Evolutionary conservation across 2,797 vertebrate genomes (phyloP), one percentile per base, ranked within the genome.

Genomic region (Borostomias antarcticus): DNA sequence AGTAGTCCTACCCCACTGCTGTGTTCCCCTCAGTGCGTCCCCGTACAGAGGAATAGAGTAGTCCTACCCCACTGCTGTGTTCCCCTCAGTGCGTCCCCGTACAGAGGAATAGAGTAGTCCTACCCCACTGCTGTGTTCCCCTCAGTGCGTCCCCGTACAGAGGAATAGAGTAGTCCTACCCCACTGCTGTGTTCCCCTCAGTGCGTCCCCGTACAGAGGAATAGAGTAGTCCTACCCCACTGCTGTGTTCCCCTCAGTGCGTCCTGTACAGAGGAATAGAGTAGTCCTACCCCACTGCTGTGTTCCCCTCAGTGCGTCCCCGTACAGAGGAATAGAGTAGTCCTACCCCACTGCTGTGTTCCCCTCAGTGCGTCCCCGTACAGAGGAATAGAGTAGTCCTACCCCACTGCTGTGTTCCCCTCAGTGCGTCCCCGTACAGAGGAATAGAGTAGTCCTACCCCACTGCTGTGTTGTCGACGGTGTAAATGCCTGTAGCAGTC

Each of bases 401-500:
- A n/a, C 40, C 32, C 17, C 59, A 11, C 19, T 28, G 33, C 30
- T 30, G 25, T 25, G 43, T 60, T 43, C 23, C 23, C 26, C 56
- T 28, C 32, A 35, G 30, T 26, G 7, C 2, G 1, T n/a, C 13
- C 7, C 28, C 1, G 5, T 5, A 58, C 30, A 25, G 51, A 45
- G 32, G 13, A 25, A 32, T 26, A 32, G 5, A 21, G 7, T 21
- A 2, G 10, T n/a, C 11, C 5, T 23, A 15, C 8, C 52, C 54
- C 52, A 10, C 59, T 47, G 50, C 15, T 25, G 21, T 32, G 17
- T n/a, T n/a, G n/a, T n/a, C n/a, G n/a, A n/a, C n/a, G n/a, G 21
- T 43, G 37, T 62, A 47, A 62, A 57, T 8, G 26, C 21, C 52
- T 33, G 28, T 19, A 50, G 60, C 40, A 32, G 68, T 48, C 29